Base-by-base conservation (phyloP, 2,113 vertebrate genomes). In the Oplegnathus fasciatus region DNA sequence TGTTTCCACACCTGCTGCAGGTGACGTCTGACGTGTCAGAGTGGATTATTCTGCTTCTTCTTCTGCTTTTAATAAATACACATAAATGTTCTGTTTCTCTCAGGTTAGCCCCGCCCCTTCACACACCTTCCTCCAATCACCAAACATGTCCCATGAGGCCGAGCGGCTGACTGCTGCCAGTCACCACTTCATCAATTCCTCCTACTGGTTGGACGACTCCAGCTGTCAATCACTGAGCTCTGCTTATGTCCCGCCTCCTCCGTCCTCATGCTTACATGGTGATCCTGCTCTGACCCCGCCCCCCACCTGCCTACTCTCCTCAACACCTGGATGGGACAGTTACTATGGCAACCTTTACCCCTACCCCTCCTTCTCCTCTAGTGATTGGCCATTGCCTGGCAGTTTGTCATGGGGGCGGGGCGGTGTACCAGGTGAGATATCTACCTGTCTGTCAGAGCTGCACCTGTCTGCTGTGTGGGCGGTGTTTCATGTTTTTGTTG, bases 171-270 rank as follows among this genome's bases (percentile, higher is more conserved):
- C 34, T 9, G 24, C 24, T 54, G 42, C 34, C 42, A 13, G 3
- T 2, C 55, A 40, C 5, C 61, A 94, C 14, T 91, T 96, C 67
- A 93, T 62, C 80, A 76, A 44, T 40, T 44, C 68, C 24, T 79
- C 91, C 69, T 85, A 67, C 28, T 96, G 94, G 94, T 85, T 95
- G 90, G 95, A 96, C 0, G 86, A 92, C 7, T 88, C 93, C 11
- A 24, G 65, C 40, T 67, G 77, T 78, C 91, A 89, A 15, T n/a
- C 93, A 68, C 60, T 82, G 20, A 83, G 44, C 44, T 79, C 83
- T 15, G 55, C 83, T 1, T 77, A 83, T 65, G 26, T 74, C 89
- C 84, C 86, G 0, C 92, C 8, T 75, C 80, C 71, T 32, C 86
- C 71, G 32, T 52, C 82, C 48, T 90, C 79, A 18, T 57, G 85